phyloP scores from a whole-genome alignment of 2,797 vertebrate species.

The Propithecus deckenii region DNA sequence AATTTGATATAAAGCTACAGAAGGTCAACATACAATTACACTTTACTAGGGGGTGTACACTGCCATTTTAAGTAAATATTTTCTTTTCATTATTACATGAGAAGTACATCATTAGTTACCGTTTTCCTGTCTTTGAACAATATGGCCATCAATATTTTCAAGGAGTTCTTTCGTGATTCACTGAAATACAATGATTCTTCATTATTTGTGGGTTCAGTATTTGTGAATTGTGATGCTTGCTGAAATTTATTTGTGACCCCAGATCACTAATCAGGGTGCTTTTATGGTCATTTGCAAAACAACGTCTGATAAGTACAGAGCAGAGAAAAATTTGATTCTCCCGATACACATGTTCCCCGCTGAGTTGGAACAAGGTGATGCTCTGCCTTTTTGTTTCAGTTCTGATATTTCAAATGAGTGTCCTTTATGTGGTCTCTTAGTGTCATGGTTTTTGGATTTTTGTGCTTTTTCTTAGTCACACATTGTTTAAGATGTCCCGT shows the following conservation, averaged over 20 bases:
- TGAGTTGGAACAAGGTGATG: neutral
- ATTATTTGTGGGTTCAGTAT: neutral
- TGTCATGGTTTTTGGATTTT: neutral
- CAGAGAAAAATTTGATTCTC: neutral
- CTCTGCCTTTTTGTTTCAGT: neutral
- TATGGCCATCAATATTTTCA: neutral
- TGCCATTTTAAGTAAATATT: neutral
- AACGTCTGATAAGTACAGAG: neutral
- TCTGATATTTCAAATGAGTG: neutral
- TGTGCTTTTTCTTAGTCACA: neutral
- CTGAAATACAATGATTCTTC: neutral
- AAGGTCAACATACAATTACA: slow-evolving; percentile 11
- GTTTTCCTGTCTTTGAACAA: neutral
- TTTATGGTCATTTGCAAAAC: neutral
- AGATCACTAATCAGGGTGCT: neutral
- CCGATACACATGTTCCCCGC: neutral
- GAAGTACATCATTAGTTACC: neutral
- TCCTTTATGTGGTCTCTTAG: neutral
- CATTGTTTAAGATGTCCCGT: neutral
- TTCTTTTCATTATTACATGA: neutral
- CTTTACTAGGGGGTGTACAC: neutral
- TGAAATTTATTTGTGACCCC: neutral
- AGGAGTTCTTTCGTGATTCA: neutral
- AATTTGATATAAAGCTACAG: neutral
- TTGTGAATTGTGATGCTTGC: neutral